Conservation (phyloP, 2,113 vertebrate species). For the Prionailurus bengalensis region DNA sequence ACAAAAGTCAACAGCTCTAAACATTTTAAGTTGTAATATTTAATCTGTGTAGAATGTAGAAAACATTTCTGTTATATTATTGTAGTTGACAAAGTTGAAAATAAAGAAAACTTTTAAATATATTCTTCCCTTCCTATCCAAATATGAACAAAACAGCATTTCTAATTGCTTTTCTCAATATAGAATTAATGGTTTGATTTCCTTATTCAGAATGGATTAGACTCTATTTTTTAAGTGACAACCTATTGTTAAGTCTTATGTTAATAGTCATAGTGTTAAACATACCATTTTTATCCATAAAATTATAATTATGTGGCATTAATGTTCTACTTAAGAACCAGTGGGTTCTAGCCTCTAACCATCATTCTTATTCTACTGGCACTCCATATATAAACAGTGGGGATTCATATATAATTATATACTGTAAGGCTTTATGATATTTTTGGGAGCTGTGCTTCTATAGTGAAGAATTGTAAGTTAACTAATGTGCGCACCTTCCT, state of each 20-base stretch:
- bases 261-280: not conserved
- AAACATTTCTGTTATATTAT: slow-evolving; percentile 28
- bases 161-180: not conserved
- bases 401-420: not conserved
- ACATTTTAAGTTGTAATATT: not conserved
- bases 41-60: not conserved
- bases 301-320: not conserved
- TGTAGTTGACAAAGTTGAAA: not conserved
- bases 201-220: not conserved
- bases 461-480: not conserved
- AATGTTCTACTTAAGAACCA: not conserved
- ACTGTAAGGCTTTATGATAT: not conserved
- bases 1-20: not conserved
- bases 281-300: not conserved
- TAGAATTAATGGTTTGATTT: not conserved
- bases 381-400: not conserved
- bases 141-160: not conserved
- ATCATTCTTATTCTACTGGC: not conserved
- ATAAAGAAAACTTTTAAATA: not conserved
- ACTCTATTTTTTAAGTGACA: not conserved
- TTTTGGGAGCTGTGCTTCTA: not conserved
- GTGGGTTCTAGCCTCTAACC: not conserved
- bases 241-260: not conserved
- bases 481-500: not conserved
- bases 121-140: not conserved